Evolutionary conservation across 35 echinoderm and acorn worm species (phyloP).

Genomic region (Chiridota heheva): DNA sequence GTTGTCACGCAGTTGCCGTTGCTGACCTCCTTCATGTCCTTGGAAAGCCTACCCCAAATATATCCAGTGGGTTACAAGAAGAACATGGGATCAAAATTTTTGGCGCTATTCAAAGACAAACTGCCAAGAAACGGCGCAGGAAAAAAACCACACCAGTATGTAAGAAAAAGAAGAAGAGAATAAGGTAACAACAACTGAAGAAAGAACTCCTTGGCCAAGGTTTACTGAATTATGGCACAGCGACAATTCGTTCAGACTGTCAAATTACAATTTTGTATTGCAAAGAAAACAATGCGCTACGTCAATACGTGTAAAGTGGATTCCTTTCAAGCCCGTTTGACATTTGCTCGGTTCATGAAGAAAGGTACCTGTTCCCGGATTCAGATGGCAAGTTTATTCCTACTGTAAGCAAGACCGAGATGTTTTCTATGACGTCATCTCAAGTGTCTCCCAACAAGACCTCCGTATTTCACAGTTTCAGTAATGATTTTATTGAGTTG

Average conservation of each 20-base stretch:
- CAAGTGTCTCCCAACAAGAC: too few species aligned
- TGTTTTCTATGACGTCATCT: too few species aligned
- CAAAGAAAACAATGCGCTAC: not conserved
- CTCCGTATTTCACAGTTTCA: too few species aligned
- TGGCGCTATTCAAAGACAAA: conserved; percentile 10
- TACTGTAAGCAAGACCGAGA: conserved; percentile 2
- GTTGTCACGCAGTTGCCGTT: conserved; percentile 20
- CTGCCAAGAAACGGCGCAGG: conserved; percentile 11
- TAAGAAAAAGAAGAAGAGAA: not conserved
- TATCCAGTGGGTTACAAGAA: conserved; percentile 4
- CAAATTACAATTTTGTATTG: not conserved
- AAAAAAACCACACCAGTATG: conserved; percentile 2
- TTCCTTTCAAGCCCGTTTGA: conserved; percentile 23
- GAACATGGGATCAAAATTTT: not conserved
- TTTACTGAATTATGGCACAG: conserved; percentile 21
- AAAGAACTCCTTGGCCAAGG: conserved; percentile 11
- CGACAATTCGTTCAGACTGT: conserved; percentile 3
- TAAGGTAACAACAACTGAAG: not conserved
- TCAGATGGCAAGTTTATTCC: not conserved
- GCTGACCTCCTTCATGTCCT: not conserved
- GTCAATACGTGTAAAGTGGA: conserved; percentile 3
- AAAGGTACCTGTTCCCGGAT: conserved; percentile 16
- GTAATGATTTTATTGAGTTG: too few species aligned
- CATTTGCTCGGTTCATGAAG: conserved; percentile 1
- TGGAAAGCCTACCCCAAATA: conserved; percentile 6